A percentile compares a stretch with the other conserved stretches of the same genome.
phyloP scores from a whole-genome alignment of 1,140 invertebrate genomes.

The Brachionus paranguensis region DNA sequence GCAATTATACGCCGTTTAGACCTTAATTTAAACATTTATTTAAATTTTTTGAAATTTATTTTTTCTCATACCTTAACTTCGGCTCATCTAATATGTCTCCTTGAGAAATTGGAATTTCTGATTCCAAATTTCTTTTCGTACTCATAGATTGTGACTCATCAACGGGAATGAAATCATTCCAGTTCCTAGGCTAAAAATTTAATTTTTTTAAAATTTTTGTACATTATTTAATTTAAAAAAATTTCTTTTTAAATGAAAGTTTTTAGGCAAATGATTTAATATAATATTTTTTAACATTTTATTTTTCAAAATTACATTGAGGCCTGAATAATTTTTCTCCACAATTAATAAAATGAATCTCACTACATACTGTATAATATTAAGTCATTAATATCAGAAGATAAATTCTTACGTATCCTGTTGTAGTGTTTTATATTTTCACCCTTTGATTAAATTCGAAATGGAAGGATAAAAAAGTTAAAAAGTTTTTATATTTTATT shows the following conservation, averaged over 20 bases:
- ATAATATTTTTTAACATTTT: no score
- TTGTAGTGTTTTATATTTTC: no score
- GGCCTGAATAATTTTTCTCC: no score
- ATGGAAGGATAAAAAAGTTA: no score
- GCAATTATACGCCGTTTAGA: slow-evolving; percentile 25
- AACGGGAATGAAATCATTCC: not conserved
- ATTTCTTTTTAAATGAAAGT: not conserved
- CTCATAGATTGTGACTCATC: not conserved
- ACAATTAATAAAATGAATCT: no score
- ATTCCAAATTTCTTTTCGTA: not conserved
- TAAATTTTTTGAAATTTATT: not conserved
- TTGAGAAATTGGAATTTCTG: not conserved
- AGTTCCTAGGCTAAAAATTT: not conserved
- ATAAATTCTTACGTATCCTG: no score
- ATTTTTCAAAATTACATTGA: no score
- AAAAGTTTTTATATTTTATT: no score
- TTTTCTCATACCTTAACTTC: not conserved
- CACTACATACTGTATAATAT: no score
- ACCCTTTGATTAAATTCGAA: no score
- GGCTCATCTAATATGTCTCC: not conserved
- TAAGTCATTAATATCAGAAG: no score
- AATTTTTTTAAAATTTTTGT: not conserved
- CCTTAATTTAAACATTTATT: not conserved
- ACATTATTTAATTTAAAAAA: no score
- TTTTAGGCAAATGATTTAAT: not conserved